Evolutionary conservation across 2,113 vertebrate genomes (phyloP), one percentile per base, ranked within the genome.

Genomic region (Addax nasomaculatus): DNA sequence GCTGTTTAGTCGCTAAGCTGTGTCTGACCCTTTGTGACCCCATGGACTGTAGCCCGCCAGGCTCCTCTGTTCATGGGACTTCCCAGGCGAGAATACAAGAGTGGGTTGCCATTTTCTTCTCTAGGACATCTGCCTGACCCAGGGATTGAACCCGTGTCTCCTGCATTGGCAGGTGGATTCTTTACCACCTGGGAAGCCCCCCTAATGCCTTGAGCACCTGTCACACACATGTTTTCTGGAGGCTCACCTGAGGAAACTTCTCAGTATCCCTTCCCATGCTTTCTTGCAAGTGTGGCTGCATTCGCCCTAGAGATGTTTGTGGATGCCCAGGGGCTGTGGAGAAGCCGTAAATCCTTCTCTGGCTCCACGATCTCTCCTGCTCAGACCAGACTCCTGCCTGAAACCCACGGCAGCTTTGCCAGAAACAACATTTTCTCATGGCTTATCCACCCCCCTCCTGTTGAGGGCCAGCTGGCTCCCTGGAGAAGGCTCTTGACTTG

Each of bases 331-430:
- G 29, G 58, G 81, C 73, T n/a, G 13, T 81, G 5, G 70, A 79
- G 49, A 57, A 57, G n/a, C 43, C 15, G 0, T 1, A 3, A 53
- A 49, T 43, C 27, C 27, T 39, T 11, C 45, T 29, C 12, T 25
- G 51, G 30, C 39, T 64, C 58, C 16, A 43, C 14, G 29, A 3
- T 64, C 51, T 88, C 47, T 1, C 45, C 39, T 39, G 36, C 36
- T 27, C 43, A 93, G 81, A 70, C 25, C 49, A 58, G 90, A 36
- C 3, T 55, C n/a, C 23, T 4, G 57, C 89, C 85, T 43, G 21
- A 36, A 64, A 64, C 36, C n/a, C 57, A 49, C 0, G 0, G 17
- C 33, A 51, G 21, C 39, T 60, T 85, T 33, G 14, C 76, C 51
- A 58, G 60, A 60, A 89, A 51, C 19, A 9, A 2, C 3, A 47